Base-by-base conservation (phyloP, 2,113 vertebrate species). In the Notechis scutatus region DNA sequence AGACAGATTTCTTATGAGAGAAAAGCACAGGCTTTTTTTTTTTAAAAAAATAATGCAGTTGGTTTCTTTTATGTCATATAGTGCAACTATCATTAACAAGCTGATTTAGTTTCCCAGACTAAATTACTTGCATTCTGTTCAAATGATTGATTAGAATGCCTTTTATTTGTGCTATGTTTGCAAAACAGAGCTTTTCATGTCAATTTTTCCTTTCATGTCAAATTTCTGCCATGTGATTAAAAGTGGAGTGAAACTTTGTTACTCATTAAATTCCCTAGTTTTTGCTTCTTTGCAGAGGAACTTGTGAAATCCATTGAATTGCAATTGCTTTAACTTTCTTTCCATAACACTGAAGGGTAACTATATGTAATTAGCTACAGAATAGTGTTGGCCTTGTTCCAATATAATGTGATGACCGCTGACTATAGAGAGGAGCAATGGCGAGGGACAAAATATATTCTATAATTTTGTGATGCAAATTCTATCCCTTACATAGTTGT, bases 151-250 rank as follows among this genome's bases (percentile, higher is more conserved):
- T 47, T 61, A 3, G 20, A 92, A 10, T 3, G 0, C 26, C 93
- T 1, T 0, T 50, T 2, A 5, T 52, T 94, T 94, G 91, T 34
- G 2, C 55, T 52, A 52, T 45, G 92, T 81, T 94, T 23, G 8
- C 93, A 92, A 92, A 74, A 88, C 11, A 92, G 92, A 92, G 29
- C 0, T 0, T 81, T 34, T 45, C 29, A 8, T 74, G 50, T 54
- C 26, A 50, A 42, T 56, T 94, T 95, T 95, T 90, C 1, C 92
- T 91, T 94, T 90, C 91, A n/a, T 29, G 54, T 5, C 4, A 21
- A 86, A 81, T 29, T 14, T 1, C 29, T 34, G 5, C 2, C 57
- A 39, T 85, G 81, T 0, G 54, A 14, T 52, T 42, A 21, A 88
- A 29, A 12, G 18, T 21, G 69, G 34, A 92, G 4, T n/a, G 39